A percentile compares a stretch with the other conserved stretches of the same genome.
Evolutionary conservation across 2,888 invertebrate species (phyloP).

Genomic region (Diachrysia chrysitis): DNA sequence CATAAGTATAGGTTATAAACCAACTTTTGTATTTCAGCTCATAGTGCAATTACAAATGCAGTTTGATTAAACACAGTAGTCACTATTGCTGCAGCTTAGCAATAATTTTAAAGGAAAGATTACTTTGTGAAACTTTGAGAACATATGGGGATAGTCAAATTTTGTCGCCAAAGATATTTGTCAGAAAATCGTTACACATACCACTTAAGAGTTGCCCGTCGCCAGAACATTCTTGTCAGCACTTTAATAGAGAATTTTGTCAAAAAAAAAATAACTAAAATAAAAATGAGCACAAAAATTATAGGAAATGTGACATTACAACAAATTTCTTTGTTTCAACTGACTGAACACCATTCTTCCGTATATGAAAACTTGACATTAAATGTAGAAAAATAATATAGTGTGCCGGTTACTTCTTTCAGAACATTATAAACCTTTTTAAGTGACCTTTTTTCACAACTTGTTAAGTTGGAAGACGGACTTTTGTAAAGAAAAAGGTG

Average conservation of each 20-base stretch:
- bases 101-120: too few species aligned
- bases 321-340: constrained; percentile 52
- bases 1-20: too few species aligned
- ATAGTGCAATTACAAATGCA: too few species aligned
- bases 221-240: constrained; percentile 36
- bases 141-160: neutral
- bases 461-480: neutral
- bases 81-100: neutral
- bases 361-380: constrained; percentile 24
- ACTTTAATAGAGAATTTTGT: constrained; percentile 40
- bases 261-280: constrained; percentile 23
- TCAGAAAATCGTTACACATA: constrained; percentile 27
- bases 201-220: constrained; percentile 25
- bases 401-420: constrained; percentile 7
- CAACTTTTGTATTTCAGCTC: too few species aligned
- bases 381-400: neutral
- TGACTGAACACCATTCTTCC: constrained; percentile 34
- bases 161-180: neutral
- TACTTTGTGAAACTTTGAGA: neutral
- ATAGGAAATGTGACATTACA: constrained; percentile 44
- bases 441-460: neutral
- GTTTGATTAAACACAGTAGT: neutral
- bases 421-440: neutral
- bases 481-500: neutral
- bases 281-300: constrained; percentile 25